phyloP scores from a whole-genome alignment of 2,113 vertebrate species.

The Nothobranchius kuhntae region DNA sequence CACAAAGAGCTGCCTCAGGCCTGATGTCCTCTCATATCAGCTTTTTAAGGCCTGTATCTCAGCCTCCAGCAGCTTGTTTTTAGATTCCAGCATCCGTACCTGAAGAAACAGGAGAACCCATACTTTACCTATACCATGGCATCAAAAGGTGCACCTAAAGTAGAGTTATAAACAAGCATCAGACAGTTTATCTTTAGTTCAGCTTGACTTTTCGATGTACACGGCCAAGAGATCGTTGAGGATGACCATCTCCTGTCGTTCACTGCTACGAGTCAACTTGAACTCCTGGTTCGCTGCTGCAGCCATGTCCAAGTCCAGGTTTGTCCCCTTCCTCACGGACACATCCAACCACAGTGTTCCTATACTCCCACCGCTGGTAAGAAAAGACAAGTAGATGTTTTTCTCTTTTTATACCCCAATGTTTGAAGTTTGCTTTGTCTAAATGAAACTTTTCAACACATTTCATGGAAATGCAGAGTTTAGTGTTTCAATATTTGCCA shows the following conservation, averaged over 20 bases:
- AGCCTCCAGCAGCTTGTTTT: conserved; percentile 69
- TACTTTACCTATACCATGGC: no score
- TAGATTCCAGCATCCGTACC: conserved; percentile 76
- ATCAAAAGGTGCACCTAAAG: no score
- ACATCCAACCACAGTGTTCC: conserved; percentile 57
- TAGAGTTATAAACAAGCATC: no score
- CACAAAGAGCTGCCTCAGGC: conserved; percentile 71
- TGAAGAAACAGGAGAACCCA: conserved; percentile 20
- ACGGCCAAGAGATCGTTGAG: conserved; percentile 80
- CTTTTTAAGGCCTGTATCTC: conserved; percentile 69
- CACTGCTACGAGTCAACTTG: conserved; percentile 65
- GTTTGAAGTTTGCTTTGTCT: no score
- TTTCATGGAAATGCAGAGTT: background rate
- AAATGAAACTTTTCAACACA: background rate
- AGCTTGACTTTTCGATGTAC: conserved; percentile 76
- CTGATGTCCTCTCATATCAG: conserved; percentile 61
- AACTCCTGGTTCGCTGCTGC: conserved; percentile 76
- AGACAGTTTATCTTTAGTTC: no score
- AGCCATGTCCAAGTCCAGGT: conserved; percentile 72
- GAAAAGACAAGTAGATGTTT: background rate
- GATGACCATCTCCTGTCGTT: conserved; percentile 74
- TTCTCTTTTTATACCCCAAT: no score
- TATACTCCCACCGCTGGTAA: conserved; percentile 63
- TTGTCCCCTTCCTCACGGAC: conserved; percentile 50
- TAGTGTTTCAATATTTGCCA: background rate